Evolutionary conservation across 2,888 invertebrate genomes (phyloP), one percentile per base, ranked within the genome.

Genomic region (Monochamus alternatus): DNA sequence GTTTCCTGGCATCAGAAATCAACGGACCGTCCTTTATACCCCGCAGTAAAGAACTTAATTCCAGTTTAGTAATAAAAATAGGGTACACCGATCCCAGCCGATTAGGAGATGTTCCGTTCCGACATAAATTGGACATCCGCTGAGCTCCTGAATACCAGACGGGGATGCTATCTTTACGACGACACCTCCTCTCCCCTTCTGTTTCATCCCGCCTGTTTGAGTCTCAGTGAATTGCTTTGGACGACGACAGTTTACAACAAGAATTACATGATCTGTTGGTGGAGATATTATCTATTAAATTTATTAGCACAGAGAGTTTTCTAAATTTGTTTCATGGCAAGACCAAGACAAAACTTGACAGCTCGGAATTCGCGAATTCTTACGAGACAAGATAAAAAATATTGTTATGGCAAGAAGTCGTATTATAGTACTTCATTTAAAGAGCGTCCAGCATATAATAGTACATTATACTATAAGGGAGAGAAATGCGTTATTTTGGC

Each of bases 111-210:
- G 90, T 85, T 93, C 93, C 0, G 93, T 92, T 0, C 91, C 91
- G 43, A 91, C 90, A 83, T 93, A 93, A 44, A 91, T 85, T 0
- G 93, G 93, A 52, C 91, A 86, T 44, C 90, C 91, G 9, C 91
- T 90, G 51, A 91, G 87, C 2, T 91, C 86, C 81, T 90, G 89
- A 72, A 90, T 89, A 2, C 93, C 93, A 74, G 92, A 90, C 58
- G 92, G 90, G 1, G 93, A 93, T 1, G 93, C 91, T 32, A 93
- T 88, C 84, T 94, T 94, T n/a, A 94, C 90, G 67, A 94, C 91
- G 0, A 92, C 91, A 2, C 94, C 10, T 94, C 94, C 51, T 88
- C 88, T 0, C 92, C 92, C 0, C 91, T 91, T 75, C 89, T 90
- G 81, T 92, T 91, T 75, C 89, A 91, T 43, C 92, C 90, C 91